Conservation (phyloP, 2,113 vertebrate species). For the Brachirus orientalis region DNA sequence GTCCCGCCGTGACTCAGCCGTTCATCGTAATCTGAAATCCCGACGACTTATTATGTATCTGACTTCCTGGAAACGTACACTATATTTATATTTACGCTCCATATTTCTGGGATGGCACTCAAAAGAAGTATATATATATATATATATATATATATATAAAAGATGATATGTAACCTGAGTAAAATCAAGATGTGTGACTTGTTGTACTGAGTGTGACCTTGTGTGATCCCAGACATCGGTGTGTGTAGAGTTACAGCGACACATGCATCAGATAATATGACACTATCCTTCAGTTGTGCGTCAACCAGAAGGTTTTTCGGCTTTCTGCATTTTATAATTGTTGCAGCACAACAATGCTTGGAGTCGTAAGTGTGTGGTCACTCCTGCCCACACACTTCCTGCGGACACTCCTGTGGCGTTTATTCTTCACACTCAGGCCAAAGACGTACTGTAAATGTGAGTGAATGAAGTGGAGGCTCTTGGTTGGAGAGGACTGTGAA, state of each 20-base stretch:
- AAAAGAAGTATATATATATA: constrained; percentile 4
- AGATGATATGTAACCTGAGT: constrained; percentile 14
- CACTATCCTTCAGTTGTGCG: background rate
- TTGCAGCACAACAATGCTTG: no score
- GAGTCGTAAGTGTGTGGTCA: background rate
- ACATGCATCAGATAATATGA: constrained; percentile 9
- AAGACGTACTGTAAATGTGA: no score
- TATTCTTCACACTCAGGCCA: constrained; percentile 3
- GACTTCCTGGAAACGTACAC: constrained; percentile 19
- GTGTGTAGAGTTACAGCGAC: no score
- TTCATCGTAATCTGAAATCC: constrained; percentile 63
- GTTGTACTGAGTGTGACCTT: constrained; percentile 22
- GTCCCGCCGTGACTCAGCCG: constrained; percentile 59
- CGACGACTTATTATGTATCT: constrained; percentile 50
- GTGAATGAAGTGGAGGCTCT: background rate
- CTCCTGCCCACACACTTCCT: no score
- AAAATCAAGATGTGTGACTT: constrained; percentile 14
- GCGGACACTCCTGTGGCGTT: no score
- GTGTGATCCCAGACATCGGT: constrained; percentile 1
- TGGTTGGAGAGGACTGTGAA: background rate
- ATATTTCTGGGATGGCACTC: constrained; percentile 25
- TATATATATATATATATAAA: background rate
- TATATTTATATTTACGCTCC: constrained; percentile 11
- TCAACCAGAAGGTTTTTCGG: no score
- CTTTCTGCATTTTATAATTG: no score